Evolutionary conservation across 1,140 invertebrate genomes (phyloP).

Genomic region (Zaprionus inermis): DNA sequence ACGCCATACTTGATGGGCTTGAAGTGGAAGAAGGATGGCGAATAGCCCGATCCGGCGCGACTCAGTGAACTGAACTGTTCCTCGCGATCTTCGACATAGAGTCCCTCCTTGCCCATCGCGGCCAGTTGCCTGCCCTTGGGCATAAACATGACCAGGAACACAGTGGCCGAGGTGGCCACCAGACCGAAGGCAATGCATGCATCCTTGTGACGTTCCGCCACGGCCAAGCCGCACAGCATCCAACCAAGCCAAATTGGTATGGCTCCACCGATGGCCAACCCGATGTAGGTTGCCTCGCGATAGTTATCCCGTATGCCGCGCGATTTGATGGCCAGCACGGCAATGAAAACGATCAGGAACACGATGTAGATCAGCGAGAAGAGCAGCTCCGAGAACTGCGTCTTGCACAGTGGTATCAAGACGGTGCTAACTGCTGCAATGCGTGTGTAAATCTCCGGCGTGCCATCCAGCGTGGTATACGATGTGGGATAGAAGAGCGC

Average conservation of each 20-base stretch:
- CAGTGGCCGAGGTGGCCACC: conserved; percentile 91
- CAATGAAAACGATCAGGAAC: conserved; percentile 93
- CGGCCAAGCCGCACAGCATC: conserved; percentile 90
- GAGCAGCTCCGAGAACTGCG: conserved; percentile 89
- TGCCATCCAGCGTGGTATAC: conserved; percentile 70
- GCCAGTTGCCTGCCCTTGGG: conserved; percentile 96
- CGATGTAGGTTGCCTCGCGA: conserved; percentile 95
- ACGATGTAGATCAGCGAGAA: conserved; percentile 92
- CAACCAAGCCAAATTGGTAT: conserved; percentile 95
- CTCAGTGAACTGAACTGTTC: conserved; percentile 91
- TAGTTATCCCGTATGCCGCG: conserved; percentile 96
- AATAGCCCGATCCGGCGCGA: conserved; percentile 92
- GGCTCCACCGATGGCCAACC: conserved; percentile 91
- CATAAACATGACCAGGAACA: conserved; percentile 97
- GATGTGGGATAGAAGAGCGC: conserved; percentile 79
- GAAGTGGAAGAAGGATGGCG: conserved; percentile 95
- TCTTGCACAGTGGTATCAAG: conserved; percentile 86
- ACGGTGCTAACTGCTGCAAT: conserved; percentile 73
- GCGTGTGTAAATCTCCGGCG: conserved; percentile 73
- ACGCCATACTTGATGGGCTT: conserved; percentile 91
- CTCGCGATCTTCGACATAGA: conserved; percentile 91
- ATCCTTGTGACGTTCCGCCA: conserved; percentile 91
- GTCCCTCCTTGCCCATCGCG: conserved; percentile 92
- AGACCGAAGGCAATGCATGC: conserved; percentile 95
- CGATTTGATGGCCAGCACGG: conserved; percentile 92